Evolutionary conservation across 2,113 vertebrate species (phyloP), one percentile per base, ranked within the genome.

Genomic region (Istiophorus platypterus): DNA sequence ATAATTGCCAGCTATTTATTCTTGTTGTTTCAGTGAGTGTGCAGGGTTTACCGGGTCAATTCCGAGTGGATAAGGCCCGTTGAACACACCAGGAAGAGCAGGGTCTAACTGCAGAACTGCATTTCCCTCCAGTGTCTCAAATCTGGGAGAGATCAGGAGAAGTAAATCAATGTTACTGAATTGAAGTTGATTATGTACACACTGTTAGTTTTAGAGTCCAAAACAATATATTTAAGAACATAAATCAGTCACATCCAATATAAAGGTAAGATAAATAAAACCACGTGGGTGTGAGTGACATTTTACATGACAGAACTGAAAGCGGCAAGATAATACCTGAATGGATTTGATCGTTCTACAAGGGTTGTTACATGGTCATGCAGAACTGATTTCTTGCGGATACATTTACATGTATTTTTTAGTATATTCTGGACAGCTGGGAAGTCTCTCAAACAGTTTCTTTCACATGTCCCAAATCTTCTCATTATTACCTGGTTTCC

Each of bases 31-130:
- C 5, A 27, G 29, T 64, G 41, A 29, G 31, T 20, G 42, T 14
- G 68, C 15, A 63, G 18, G 24, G 77, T 94, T 95, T 96, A 99
- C 98, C 42, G 98, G 98, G 91, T 99, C 98, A 7, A 99, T 99
- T 92, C 98, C 98, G 4, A 99, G 96, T 0, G 98, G 98, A 90
- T 99, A 99, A 0, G 98, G 97, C 5, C 98, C 97, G 10, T 93
- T 95, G 18, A 99, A 99, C 31, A 99, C 98, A 6, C 97, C 97
- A 0, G 93, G 92, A 72, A 98, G 45, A 0, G 96, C 94, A 39
- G 98, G 98, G 80, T 99, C 92, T 80, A 99, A 83, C 94, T 99
- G 98, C 2, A 99, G 95, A 52, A 97, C 92, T 11, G 92, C 70
- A 49, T 96, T 96, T 6, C 61, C 92, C 47, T 90, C 92, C 54